Evolutionary conservation across 2,797 vertebrate genomes (phyloP).

Genomic region (Tolypeutes matacus): DNA sequence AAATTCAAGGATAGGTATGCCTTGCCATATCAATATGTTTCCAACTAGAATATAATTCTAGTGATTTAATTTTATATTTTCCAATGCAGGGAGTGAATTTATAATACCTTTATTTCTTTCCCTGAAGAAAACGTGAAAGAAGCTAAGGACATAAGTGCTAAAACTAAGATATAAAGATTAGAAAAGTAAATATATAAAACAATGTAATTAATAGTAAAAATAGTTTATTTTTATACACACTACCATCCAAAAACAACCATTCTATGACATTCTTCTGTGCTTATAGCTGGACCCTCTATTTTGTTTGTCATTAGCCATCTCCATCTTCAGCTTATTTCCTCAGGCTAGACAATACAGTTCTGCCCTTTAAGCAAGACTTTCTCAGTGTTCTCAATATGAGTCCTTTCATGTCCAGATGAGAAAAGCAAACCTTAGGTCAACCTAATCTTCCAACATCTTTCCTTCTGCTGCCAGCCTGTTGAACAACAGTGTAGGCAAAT

Average conservation of each 20-base stretch:
- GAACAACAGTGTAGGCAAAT: background rate
- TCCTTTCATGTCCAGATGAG: background rate
- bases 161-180: background rate
- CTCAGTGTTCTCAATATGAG: background rate
- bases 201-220: background rate
- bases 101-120: background rate
- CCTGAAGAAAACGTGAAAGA: background rate
- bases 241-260: background rate
- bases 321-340: background rate
- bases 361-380: background rate
- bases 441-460: background rate
- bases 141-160: accelerated
- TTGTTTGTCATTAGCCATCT: background rate
- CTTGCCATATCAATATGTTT: background rate
- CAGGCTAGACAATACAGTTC: background rate
- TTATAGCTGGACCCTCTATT: accelerated
- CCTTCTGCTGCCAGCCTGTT: background rate
- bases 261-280: background rate
- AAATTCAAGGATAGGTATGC: background rate
- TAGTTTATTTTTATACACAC: background rate
- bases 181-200: background rate
- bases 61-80: constrained; percentile 23
- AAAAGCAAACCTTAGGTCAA: background rate
- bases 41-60: constrained; percentile 17
- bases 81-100: background rate